A percentile compares a stretch with the other conserved stretches of the same genome.
Evolutionary conservation across 2,113 vertebrate species (phyloP).

Genomic region (Crocuta crocuta): DNA sequence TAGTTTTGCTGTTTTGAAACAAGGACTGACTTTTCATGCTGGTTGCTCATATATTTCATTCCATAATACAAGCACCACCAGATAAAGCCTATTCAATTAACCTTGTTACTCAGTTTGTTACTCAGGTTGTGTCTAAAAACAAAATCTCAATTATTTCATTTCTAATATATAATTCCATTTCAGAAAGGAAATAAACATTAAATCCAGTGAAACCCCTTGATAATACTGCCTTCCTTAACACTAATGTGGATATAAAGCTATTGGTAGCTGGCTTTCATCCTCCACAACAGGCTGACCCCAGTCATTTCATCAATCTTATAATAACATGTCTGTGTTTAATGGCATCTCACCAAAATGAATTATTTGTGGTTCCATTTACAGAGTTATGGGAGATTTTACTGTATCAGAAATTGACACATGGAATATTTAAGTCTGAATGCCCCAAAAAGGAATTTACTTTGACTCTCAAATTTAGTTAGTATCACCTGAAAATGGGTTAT

Average conservation of each 20-base stretch:
- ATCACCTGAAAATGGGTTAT: not conserved
- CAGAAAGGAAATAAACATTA: conserved; percentile 31
- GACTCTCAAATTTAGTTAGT: not conserved
- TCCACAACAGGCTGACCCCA: not conserved
- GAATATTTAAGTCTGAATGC: not conserved
- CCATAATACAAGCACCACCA: not conserved
- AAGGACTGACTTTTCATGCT: conserved; percentile 33
- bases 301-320: not conserved
- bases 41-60: conserved; percentile 24
- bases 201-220: not conserved
- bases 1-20: conserved; percentile 49
- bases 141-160: conserved; percentile 28
- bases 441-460: not conserved
- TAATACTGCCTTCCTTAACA: not conserved
- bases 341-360: not conserved
- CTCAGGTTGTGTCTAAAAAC: not conserved
- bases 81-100: not conserved
- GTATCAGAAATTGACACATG: not conserved
- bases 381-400: not conserved
- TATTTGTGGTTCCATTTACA: not conserved
- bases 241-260: not conserved
- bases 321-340: not conserved
- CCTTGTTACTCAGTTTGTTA: not conserved
- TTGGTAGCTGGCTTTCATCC: not conserved
- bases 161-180: not conserved